These are phyloP conservation scores for Tetranychus truncatus DNA, from an alignment of 2,888 invertebrate genomes.

Conservation along the genomic window DNA sequence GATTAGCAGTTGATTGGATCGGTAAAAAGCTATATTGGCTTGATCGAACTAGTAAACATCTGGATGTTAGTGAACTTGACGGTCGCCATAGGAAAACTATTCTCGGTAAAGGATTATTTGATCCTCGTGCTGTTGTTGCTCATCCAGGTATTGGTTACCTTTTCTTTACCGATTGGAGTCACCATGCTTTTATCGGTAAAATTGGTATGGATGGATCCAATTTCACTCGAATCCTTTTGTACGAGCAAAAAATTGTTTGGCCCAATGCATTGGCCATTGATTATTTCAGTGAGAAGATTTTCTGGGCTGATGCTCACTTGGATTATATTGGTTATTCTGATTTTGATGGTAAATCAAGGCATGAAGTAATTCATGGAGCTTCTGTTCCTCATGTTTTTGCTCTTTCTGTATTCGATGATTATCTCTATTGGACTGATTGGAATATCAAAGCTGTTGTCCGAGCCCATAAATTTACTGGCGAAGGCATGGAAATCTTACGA, in stretches of 20 bases:
- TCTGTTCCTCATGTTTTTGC: conserved; percentile 89
- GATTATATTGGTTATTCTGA: conserved; percentile 84
- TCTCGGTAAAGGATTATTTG: conserved; percentile 56
- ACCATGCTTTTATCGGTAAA: conserved; percentile 81
- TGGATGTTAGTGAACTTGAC: conserved; percentile 83
- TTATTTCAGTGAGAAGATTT: conserved; percentile 80
- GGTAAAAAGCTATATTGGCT: conserved; percentile 81
- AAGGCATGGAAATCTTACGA: conserved; percentile 49
- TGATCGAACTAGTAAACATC: conserved; percentile 78
- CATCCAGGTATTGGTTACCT: conserved; percentile 76
- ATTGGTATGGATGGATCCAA: conserved; percentile 92
- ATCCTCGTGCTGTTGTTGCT: conserved; percentile 81
- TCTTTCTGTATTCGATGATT: conserved; percentile 77
- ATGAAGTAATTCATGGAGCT: conserved; percentile 54
- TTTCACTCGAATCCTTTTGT: conserved; percentile 65
- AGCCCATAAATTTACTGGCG: conserved; percentile 70
- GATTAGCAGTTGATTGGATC: conserved; percentile 52
- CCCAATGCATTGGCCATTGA: conserved; percentile 93
- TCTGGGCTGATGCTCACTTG: conserved; percentile 94
- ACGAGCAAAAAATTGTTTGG: conserved; percentile 91
- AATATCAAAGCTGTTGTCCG: conserved; percentile 75
- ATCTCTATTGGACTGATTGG: conserved; percentile 92
- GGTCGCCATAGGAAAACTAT: conserved; percentile 77
- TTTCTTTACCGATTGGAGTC: conserved; percentile 80
- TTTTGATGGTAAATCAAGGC: conserved; percentile 70